phyloP scores from a whole-genome alignment of 2,797 vertebrate genomes.

The Cyprinella venusta region DNA sequence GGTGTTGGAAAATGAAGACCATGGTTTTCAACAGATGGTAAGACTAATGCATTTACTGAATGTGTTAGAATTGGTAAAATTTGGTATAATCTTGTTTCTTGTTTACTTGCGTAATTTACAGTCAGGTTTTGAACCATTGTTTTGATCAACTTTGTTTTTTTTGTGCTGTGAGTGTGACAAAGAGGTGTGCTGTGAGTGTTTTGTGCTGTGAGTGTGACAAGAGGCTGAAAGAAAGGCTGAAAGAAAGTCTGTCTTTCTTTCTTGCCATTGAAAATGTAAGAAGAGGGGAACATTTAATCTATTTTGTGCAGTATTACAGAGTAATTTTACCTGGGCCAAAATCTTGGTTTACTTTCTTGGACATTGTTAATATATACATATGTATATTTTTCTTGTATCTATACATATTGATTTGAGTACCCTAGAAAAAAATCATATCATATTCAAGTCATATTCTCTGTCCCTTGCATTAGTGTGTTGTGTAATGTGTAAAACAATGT shows the following conservation, averaged over 20 bases:
- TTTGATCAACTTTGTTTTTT: neutral
- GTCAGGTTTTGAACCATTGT: neutral
- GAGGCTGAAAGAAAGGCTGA: no score
- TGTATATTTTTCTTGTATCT: neutral
- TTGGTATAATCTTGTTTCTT: neutral
- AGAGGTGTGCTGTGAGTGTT: neutral
- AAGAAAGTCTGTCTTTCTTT: neutral
- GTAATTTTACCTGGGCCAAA: no score
- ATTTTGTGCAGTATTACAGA: no score
- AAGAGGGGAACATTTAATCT: no score
- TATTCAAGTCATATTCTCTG: neutral
- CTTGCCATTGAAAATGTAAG: neutral
- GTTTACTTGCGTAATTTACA: neutral
- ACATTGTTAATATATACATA: neutral
- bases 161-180: neutral
- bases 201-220: neutral
- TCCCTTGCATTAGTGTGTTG: neutral
- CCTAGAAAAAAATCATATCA: neutral
- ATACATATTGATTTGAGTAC: neutral
- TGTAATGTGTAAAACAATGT: neutral
- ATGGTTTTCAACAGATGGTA: constrained; percentile 78
- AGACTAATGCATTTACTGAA: no score
- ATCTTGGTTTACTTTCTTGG: neutral
- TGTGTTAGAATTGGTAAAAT: no score
- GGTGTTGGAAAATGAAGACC: constrained; percentile 67